Evolutionary conservation across 1,140 invertebrate genomes (phyloP).

Genomic region (Trichogramma pretiosum): DNA sequence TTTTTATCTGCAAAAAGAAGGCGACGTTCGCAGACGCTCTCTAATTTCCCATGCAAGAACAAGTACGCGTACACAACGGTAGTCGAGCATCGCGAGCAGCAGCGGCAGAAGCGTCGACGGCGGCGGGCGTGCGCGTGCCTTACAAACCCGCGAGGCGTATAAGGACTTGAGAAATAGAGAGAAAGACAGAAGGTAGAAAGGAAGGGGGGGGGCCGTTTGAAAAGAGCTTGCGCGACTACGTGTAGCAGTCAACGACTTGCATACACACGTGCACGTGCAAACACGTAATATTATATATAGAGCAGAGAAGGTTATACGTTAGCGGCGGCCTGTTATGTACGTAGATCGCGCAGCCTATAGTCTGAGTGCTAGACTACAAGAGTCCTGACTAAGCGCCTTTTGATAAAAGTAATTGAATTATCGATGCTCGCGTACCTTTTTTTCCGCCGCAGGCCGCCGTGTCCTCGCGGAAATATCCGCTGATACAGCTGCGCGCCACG

Average conservation of each 20-base stretch:
- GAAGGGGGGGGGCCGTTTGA: too few relatives aligned
- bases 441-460: neutral
- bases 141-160: slow-evolving; percentile 8
- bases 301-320: neutral
- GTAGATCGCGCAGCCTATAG: too few relatives aligned
- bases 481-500: neutral
- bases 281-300: neutral
- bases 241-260: too few relatives aligned
- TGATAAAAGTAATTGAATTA: slow-evolving; percentile 20
- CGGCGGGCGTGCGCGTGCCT: neutral
- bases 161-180: slow-evolving; percentile 10
- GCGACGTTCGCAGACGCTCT: slow-evolving; percentile 7
- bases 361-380: too few relatives aligned
- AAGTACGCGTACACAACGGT: neutral
- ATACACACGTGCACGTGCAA: too few relatives aligned
- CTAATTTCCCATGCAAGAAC: slow-evolving; percentile 6
- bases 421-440: too few relatives aligned
- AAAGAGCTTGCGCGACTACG: too few relatives aligned
- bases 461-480: neutral
- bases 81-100: neutral
- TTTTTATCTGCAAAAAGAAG: neutral
- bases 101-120: neutral
- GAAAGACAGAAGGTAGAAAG: too few relatives aligned
- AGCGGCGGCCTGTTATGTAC: too few relatives aligned
- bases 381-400: slow-evolving; percentile 18